Evolutionary conservation across 2,797 vertebrate genomes (phyloP), one percentile per base, ranked within the genome.

Genomic region (Neomorphus geoffroyi): DNA sequence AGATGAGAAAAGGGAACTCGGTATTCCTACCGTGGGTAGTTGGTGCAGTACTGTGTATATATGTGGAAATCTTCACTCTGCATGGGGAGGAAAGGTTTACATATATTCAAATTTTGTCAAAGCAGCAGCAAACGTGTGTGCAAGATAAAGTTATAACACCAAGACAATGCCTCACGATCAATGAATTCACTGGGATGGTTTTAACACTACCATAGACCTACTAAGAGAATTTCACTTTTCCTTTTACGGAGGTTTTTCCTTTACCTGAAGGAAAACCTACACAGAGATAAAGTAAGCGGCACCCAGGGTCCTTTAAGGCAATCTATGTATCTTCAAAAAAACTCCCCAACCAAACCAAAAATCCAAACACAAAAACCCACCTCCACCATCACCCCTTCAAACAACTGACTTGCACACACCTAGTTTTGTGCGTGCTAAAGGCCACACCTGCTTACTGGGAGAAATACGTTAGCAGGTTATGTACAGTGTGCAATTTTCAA

Each of bases 11-110:
- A 65, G 27, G 37, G 30, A 93, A 79, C 4, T 6, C 19, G 23
- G 19, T 14, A 85, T 24, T 57, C 98, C 85, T 98, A 99, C 99
- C 99, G 98, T 73, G 99, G 99, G 89, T 99, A 99, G 98, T 99
- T 99, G 83, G 99, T 99, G 97, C 99, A 99, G 96, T 99, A 99
- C 97, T 99, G 99, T 0, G 99, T 99, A 78, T 99, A 99, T 96
- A 99, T 99, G 97, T 99, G 99, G 95, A 98, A 98, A 84, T 98
- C 98, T 98, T 99, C 98, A 94, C 98, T 99, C 98, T 99, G 97
- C 41, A 37, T 15, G 32, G 53, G 33, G 27, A 92, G 5, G 27
- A 79, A 90, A 88, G 6, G 14, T 90, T 82, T 74, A 62, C 53
- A 78, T 30, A 73, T 16, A 81, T 66, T 92, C 21, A 94, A 65